A percentile compares a stretch with the other conserved stretches of the same genome.
Conservation (phyloP, 2,113 vertebrate species). For the Oxygymnocypris stewartii region DNA sequence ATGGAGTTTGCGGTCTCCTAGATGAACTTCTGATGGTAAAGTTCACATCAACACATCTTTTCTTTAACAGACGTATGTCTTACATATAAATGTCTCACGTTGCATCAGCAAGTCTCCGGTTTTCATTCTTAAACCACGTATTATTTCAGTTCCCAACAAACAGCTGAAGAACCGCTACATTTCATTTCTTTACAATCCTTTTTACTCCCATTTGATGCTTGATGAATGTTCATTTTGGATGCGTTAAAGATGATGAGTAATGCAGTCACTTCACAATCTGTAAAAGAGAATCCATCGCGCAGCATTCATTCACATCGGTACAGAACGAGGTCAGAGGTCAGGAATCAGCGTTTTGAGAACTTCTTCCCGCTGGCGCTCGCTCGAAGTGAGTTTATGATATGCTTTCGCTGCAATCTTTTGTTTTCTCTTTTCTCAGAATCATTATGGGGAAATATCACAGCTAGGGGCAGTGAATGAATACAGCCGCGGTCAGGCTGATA, state of each 20-base stretch:
- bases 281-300: not conserved
- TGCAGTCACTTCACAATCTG: not conserved
- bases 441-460: slow-evolving; percentile 29
- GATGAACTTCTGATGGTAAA: not conserved
- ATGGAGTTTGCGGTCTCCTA: too few species aligned
- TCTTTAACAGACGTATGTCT: not conserved
- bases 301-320: not conserved
- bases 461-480: slow-evolving; percentile 25
- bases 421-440: slow-evolving; percentile 17
- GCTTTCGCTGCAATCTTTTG: too few species aligned
- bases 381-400: slow-evolving; percentile 6
- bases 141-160: not conserved
- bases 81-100: not conserved
- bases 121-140: too few species aligned
- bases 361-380: not conserved
- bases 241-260: not conserved
- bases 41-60: not conserved
- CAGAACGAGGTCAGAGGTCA: not conserved
- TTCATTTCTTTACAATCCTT: not conserved
- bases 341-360: too few species aligned
- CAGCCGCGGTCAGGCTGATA: not conserved
- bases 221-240: not conserved
- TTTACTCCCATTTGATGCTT: not conserved
- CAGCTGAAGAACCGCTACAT: not conserved
- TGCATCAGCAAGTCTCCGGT: too few species aligned